A percentile compares a stretch with the other conserved stretches of the same genome.
Evolutionary conservation across 2,797 vertebrate genomes (phyloP).

Genomic region (Artibeus lituratus): DNA sequence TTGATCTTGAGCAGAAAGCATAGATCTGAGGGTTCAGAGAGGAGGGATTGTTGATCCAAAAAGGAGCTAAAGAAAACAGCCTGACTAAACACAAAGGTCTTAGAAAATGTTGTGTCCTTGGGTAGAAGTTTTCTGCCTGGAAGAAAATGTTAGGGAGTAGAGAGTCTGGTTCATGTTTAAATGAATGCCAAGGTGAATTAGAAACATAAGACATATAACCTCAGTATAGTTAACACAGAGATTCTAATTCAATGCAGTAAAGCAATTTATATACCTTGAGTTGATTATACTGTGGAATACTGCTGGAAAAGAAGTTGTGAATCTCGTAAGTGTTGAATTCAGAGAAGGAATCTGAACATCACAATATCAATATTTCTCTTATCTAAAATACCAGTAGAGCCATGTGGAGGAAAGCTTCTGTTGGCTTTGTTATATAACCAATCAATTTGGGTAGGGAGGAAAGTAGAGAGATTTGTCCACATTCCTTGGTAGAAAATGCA

Average conservation of each 20-base stretch:
- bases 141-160: not conserved
- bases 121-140: not conserved
- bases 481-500: not conserved
- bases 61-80: not conserved
- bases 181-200: slow-evolving; percentile 23
- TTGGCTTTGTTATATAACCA: slow-evolving; percentile 10
- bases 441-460: not conserved
- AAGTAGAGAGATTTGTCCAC: not conserved
- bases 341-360: not conserved
- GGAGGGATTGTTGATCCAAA: not conserved
- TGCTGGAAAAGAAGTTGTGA: slow-evolving; percentile 5
- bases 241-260: slow-evolving; percentile 22
- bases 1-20: not conserved
- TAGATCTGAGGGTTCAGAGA: not conserved
- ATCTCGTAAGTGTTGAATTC: not conserved
- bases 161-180: not conserved
- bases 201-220: slow-evolving; percentile 6
- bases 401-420: not conserved
- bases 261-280: slow-evolving; percentile 11
- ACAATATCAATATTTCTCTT: slow-evolving; percentile 8
- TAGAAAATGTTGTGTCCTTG: not conserved
- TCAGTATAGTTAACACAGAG: slow-evolving; percentile 21
- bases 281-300: not conserved
- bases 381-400: not conserved
- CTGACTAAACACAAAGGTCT: not conserved